These are phyloP conservation scores for Enteromius mattozi DNA, from an alignment of 2,797 vertebrate genomes.

Conservation along the genomic window DNA sequence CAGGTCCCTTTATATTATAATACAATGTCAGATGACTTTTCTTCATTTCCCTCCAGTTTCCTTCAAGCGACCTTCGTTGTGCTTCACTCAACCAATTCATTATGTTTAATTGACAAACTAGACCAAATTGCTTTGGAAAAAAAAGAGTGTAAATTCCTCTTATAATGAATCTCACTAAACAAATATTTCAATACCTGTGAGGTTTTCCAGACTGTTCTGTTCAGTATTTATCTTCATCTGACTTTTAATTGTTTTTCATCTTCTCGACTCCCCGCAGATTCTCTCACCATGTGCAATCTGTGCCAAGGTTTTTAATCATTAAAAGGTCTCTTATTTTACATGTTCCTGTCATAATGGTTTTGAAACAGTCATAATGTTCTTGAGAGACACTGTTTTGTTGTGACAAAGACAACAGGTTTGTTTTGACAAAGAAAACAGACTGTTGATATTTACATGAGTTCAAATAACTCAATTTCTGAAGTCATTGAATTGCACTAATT, in stretches of 20 bases:
- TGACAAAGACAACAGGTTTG: slow-evolving; percentile 37
- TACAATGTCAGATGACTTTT: not conserved
- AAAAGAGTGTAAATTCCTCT: slow-evolving; percentile 7
- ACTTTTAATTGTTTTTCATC: slow-evolving; percentile 55
- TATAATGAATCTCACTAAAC: slow-evolving; percentile 43
- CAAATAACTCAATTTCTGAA: slow-evolving; percentile 10
- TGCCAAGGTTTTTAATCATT: slow-evolving; percentile 44
- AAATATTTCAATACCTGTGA: slow-evolving; percentile 49
- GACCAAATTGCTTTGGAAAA: slow-evolving; percentile 18
- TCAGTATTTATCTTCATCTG: slow-evolving; percentile 55
- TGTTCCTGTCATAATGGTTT: slow-evolving; percentile 40
- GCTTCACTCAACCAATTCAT: slow-evolving; percentile 21
- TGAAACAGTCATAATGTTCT: slow-evolving; percentile 45
- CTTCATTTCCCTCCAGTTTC: not conserved
- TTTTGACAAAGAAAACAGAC: slow-evolving; percentile 32
- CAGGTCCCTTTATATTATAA: not conserved
- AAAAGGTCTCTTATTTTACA: slow-evolving; percentile 41
- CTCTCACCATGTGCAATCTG: slow-evolving; percentile 40
- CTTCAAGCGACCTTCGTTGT: slow-evolving; percentile 1
- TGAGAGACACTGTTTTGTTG: slow-evolving; percentile 25
- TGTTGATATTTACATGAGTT: slow-evolving; percentile 31
- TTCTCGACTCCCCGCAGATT: slow-evolving; percentile 54
- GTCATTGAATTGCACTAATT: slow-evolving; percentile 27
- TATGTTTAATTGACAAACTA: slow-evolving; percentile 40
- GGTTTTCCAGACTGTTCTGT: slow-evolving; percentile 30